Conservation (phyloP, 2,113 vertebrate genomes). For the Cathartes aura region DNA sequence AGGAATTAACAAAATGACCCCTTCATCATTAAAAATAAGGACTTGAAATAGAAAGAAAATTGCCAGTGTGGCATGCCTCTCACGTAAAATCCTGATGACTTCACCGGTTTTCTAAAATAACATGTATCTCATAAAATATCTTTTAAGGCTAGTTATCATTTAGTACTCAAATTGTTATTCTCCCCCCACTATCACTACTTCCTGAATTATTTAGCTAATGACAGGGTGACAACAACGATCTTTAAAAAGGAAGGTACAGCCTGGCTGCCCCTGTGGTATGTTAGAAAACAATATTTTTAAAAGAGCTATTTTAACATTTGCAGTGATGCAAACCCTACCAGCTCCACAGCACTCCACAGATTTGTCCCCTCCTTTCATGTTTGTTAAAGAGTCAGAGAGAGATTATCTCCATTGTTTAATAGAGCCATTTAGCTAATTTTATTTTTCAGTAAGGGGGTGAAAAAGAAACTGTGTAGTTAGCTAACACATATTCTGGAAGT, state of each 20-base stretch:
- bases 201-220: slow-evolving; percentile 32
- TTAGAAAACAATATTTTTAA: neutral
- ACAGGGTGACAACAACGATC: neutral
- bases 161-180: neutral
- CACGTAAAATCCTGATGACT: neutral
- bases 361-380: neutral
- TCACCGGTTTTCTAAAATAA: neutral
- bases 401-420: neutral
- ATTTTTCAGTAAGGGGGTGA: neutral
- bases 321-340: neutral
- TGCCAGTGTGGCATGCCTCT: neutral
- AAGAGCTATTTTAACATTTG: neutral
- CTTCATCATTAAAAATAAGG: slow-evolving; percentile 19
- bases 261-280: neutral
- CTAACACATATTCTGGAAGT: neutral
- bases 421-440: neutral
- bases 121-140: neutral
- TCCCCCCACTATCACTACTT: neutral
- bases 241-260: neutral
- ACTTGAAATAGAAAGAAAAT: neutral
- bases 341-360: neutral
- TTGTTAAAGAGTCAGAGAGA: neutral
- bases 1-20: slow-evolving; percentile 21
- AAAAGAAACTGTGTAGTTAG: neutral
- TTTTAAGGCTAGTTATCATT: neutral